These are phyloP conservation scores for Enteromius afrohamiltoni DNA, from an alignment of 2,797 vertebrate genomes.

Conservation along the genomic window DNA sequence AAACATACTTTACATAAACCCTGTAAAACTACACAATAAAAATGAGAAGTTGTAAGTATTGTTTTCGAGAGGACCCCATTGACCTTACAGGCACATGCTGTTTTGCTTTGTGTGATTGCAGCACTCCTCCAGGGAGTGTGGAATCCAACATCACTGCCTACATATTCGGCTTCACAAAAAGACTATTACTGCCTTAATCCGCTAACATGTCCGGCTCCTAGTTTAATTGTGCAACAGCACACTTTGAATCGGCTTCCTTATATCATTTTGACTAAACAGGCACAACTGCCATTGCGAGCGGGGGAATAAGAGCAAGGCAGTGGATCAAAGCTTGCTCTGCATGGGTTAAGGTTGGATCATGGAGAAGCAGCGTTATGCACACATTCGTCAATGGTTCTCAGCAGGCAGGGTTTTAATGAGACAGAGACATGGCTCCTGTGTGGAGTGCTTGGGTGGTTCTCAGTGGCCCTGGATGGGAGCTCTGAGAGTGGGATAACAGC, in stretches of 20 bases:
- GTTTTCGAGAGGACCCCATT: constrained; percentile 39
- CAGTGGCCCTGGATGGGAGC: constrained; percentile 48
- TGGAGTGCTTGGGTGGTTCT: constrained; percentile 46
- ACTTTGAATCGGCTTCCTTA: constrained; percentile 26
- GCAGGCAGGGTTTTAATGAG: constrained; percentile 60
- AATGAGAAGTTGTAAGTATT: not conserved
- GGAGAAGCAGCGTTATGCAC: constrained; percentile 46
- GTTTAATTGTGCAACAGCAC: constrained; percentile 44
- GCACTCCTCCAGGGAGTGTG: not conserved
- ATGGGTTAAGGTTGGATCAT: constrained; percentile 52
- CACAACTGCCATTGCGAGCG: constrained; percentile 52
- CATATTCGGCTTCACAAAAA: constrained; percentile 42
- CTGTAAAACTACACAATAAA: constrained; percentile 23
- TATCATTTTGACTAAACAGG: constrained; percentile 46
- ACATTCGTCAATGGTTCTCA: constrained; percentile 56
- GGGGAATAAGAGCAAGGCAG: constrained; percentile 51
- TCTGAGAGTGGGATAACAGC: constrained; percentile 31
- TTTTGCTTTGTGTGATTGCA: constrained; percentile 19
- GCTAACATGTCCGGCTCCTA: constrained; percentile 13
- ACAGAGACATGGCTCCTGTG: constrained; percentile 46
- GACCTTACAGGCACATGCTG: constrained; percentile 13
- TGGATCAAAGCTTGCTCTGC: constrained; percentile 60
- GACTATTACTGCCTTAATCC: constrained; percentile 35
- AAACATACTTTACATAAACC: not conserved
- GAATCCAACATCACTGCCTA: constrained; percentile 24